Evolutionary conservation across 2,888 invertebrate species (phyloP), one percentile per base, ranked within the genome.

Genomic region (Homarus gammarus): DNA sequence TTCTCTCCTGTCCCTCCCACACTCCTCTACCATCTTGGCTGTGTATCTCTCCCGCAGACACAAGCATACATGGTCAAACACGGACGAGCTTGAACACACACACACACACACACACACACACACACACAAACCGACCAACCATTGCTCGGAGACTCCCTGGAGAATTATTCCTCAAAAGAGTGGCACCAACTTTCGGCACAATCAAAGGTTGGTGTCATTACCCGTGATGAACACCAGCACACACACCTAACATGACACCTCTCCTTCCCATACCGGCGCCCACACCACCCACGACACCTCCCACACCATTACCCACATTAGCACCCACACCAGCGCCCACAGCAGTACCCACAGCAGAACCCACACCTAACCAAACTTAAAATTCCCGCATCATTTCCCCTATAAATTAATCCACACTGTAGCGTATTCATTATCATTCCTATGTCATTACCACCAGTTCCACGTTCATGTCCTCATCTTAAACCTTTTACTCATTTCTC

Each of bases 51-150:
- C 44, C 44, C n/a, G n/a, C 44, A 82, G n/a, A 82, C 61, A 38
- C 33, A n/a, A 38, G 27, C 81, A 33, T 33, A 56, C 79, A 38
- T n/a, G 33, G 33, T 61, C 81, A 68, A 15, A 81, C 81, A 61
- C 56, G 56, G 56, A 79, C 61, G 56, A 56, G 56, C 56, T 56
- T 56, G 56, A 18, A 79, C 78, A 78, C 56, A 79, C 64, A 81
- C 64, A 81, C 81, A 81, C 82, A 82, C 68, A 68, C 68, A 82
- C 82, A 68, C 18, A 68, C 68, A 64, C 81, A 61, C 38, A 64
- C 61, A 56, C n/a, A n/a, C n/a, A n/a, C n/a, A n/a, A n/a, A n/a
- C n/a, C n/a, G n/a, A n/a, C n/a, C n/a, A n/a, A n/a, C 33, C 61
- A n/a, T 56, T 49, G 56, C 78, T 56, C 38, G 61, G 36, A 56